A percentile compares a stretch with the other conserved stretches of the same genome.
phyloP scores from a whole-genome alignment of 2,113 vertebrate species.

The Xiphophorus hellerii region DNA sequence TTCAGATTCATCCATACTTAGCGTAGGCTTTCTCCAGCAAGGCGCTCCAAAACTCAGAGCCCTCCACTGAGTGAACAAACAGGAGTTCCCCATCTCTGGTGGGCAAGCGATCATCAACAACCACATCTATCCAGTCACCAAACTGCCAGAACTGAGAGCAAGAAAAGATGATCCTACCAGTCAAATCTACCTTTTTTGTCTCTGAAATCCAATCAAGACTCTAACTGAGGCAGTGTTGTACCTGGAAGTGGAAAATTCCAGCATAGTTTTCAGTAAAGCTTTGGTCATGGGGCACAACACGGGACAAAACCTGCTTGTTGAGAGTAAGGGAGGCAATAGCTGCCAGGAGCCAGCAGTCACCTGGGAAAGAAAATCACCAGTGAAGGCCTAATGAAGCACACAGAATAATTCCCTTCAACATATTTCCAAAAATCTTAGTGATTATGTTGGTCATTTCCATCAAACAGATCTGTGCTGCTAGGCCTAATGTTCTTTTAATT shows the following conservation, averaged over 20 bases:
- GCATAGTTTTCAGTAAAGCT: conserved; percentile 83
- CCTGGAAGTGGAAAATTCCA: conserved; percentile 94
- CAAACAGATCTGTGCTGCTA: not conserved
- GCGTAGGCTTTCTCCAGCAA: conserved; percentile 73
- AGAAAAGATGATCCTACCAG: not conserved
- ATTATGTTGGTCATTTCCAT: not conserved
- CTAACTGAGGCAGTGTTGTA: conserved; percentile 30
- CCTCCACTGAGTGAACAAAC: conserved; percentile 78
- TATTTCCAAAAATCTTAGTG: conserved; percentile 1
- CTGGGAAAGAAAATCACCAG: conserved; percentile 63
- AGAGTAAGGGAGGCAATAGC: conserved; percentile 91
- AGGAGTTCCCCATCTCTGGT: conserved; percentile 75
- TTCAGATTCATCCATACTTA: conserved; percentile 67
- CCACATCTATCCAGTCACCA: conserved; percentile 81
- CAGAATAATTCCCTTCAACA: not conserved
- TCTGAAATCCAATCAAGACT: not conserved
- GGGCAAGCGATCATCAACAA: conserved; percentile 78
- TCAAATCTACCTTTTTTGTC: not conserved
- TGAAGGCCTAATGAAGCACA: not conserved
- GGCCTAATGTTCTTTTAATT: not conserved
- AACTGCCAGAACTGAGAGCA: conserved; percentile 79
- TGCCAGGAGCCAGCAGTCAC: conserved; percentile 92
- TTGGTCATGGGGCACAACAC: conserved; percentile 86
- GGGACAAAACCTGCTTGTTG: conserved; percentile 81
- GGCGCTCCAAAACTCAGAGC: conserved; percentile 79